Percentiles rank a stretch among this genome's conserved stretches.
These are phyloP conservation scores for Lasius platythorax DNA, from an alignment of 2,888 invertebrate genomes.

Conservation along the genomic window DNA sequence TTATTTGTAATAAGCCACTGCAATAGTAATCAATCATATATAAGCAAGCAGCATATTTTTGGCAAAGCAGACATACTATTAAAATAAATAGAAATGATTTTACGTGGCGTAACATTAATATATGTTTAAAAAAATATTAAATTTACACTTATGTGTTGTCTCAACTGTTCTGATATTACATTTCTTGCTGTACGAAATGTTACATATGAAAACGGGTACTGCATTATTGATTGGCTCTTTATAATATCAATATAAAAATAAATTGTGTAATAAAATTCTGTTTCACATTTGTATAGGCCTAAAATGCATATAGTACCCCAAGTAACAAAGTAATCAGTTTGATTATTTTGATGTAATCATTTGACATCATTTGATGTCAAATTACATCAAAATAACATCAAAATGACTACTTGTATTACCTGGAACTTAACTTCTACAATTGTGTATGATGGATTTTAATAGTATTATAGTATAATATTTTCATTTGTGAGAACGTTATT, in stretches of 20 bases:
- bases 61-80: background rate
- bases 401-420: background rate
- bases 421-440: conserved; percentile 14
- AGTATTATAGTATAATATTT: conserved; percentile 28
- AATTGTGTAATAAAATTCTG: conserved; percentile 57
- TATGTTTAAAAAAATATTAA: conserved; percentile 37
- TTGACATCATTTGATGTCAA: too few species aligned
- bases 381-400: too few species aligned
- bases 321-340: background rate
- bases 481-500: conserved; percentile 20
- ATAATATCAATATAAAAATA: conserved; percentile 77
- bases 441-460: conserved; percentile 25
- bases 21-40: background rate
- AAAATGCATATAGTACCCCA: conserved; percentile 22
- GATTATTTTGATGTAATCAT: too few species aligned
- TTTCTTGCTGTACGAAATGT: conserved; percentile 26
- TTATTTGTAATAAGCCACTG: background rate
- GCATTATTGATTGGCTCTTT: conserved; percentile 54
- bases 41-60: background rate
- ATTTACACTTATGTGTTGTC: conserved; percentile 7
- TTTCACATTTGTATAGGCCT: conserved; percentile 33
- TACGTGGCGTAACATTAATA: background rate
- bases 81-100: conserved; percentile 20
- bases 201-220: conserved; percentile 49
- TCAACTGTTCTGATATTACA: conserved; percentile 6